Percentiles rank a stretch among this genome's conserved stretches.
Conservation (phyloP, 2,888 invertebrate species). For the Shargacucullia verbasci region DNA sequence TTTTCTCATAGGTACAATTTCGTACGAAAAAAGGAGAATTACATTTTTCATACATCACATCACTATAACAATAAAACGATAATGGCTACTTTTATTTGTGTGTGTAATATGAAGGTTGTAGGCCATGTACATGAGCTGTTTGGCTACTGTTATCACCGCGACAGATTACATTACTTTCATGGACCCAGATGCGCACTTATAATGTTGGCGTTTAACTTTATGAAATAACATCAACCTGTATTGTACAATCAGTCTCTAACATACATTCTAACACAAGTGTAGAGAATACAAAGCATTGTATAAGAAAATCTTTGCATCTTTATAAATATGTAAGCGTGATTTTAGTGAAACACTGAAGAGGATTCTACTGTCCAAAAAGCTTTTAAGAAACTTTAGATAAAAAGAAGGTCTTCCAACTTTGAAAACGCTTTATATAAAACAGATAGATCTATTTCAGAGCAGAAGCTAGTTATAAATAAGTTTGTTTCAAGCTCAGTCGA, state of each 20-base stretch:
- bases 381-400: conserved; percentile 29
- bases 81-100: conserved; percentile 55
- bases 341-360: conserved; percentile 16
- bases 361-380: conserved; percentile 26
- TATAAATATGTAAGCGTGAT: conserved; percentile 3
- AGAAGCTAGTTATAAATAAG: conserved; percentile 42
- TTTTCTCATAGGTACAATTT: conserved; percentile 60
- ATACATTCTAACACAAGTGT: not conserved
- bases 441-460: conserved; percentile 21
- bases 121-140: conserved; percentile 33
- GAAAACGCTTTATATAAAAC: conserved; percentile 26
- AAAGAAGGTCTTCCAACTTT: conserved; percentile 29
- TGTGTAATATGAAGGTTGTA: conserved; percentile 45
- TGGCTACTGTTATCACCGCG: conserved; percentile 43
- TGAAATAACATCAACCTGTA: conserved; percentile 14
- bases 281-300: too few relatives aligned
- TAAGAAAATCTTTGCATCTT: too few relatives aligned
- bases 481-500: conserved; percentile 34
- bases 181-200: conserved; percentile 30
- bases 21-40: conserved; percentile 51
- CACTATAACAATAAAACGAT: conserved; percentile 62
- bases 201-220: conserved; percentile 24
- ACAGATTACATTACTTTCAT: conserved; percentile 25
- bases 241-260: conserved; percentile 30
- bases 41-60: conserved; percentile 62